Evolutionary conservation across 2,888 invertebrate species (phyloP).

Genomic region (Brachycybe producta): DNA sequence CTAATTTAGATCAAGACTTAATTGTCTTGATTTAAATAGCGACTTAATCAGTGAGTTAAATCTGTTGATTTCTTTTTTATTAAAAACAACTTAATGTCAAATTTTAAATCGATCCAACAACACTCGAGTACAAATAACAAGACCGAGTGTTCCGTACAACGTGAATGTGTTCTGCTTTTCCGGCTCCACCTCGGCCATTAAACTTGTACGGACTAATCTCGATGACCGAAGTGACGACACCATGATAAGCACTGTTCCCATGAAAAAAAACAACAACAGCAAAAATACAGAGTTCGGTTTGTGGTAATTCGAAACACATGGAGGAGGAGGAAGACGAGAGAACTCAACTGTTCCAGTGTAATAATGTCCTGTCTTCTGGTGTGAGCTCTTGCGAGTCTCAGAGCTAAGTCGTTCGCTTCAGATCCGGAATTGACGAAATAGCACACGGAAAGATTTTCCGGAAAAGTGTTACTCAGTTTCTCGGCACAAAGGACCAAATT

Average conservation of each 20-base stretch:
- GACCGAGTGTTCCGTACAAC: no score
- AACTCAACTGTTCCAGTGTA: constrained; percentile 88
- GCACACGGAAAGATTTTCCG: constrained; percentile 73
- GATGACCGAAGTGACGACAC: constrained; percentile 88
- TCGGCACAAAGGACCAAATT: constrained; percentile 83
- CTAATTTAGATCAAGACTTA: no score
- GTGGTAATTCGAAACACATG: neutral
- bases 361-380: constrained; percentile 82
- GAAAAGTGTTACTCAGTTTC: constrained; percentile 66
- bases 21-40: no score
- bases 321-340: constrained; percentile 1
- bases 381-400: constrained; percentile 74
- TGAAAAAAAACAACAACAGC: constrained; percentile 15
- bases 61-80: no score
- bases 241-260: constrained; percentile 87
- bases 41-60: no score
- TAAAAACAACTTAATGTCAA: no score
- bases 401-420: constrained; percentile 94
- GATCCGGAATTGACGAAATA: constrained; percentile 96
- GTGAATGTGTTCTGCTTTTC: constrained; percentile 67
- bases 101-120: no score
- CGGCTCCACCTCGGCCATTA: constrained; percentile 54
- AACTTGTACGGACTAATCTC: constrained; percentile 98
- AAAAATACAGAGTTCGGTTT: neutral
- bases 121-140: no score